Evolutionary conservation across 1,140 invertebrate species (phyloP), one percentile per base, ranked within the genome.

Genomic region (Odontomachus brunneus): DNA sequence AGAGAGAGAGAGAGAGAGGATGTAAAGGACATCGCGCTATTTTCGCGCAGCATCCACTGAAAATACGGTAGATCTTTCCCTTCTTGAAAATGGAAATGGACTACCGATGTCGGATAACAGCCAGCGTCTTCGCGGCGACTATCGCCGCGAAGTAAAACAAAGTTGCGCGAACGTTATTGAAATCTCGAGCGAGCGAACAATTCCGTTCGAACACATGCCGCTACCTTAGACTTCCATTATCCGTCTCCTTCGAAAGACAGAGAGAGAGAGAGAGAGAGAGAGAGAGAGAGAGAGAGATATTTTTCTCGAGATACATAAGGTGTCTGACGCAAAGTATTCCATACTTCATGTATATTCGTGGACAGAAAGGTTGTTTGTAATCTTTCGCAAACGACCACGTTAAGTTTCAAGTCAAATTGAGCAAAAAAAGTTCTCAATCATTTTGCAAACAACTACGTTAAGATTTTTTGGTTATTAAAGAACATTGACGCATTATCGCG

Each of bases 31-130:
- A 51, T 22, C 9, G 22, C 33, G 63, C 38, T 65, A 55, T 69
- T 69, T 71, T 80, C 33, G 63, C 51, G 49, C 75, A 3, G 44
- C 51, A 57, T 69, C 51, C 22, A 22, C 3, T 55, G 63, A 78
- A 69, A 78, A 69, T 57, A 69, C 49, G 33, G 22, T 22, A 22
- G 44, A 57, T 57, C 33, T 7, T 44, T 22, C 44, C 38, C 63
- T 53, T 22, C 75, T 57, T 44, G 22, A 0, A 80, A 71, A 80
- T 80, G 75, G 75, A 80, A 80, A 80, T 71, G 75, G 38, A 80
- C 65, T 80, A 80, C 22, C 65, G 65, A 80, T 80, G 75, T 80
- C 66, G 75, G 53, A 80, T 80, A 80, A 80, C 65, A 48, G 65
- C 29, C 33, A 69, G 63, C 51, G 65, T 14, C 75, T 48, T n/a